phyloP scores from a whole-genome alignment of 2,797 vertebrate species.

The Taenioides sp. region DNA sequence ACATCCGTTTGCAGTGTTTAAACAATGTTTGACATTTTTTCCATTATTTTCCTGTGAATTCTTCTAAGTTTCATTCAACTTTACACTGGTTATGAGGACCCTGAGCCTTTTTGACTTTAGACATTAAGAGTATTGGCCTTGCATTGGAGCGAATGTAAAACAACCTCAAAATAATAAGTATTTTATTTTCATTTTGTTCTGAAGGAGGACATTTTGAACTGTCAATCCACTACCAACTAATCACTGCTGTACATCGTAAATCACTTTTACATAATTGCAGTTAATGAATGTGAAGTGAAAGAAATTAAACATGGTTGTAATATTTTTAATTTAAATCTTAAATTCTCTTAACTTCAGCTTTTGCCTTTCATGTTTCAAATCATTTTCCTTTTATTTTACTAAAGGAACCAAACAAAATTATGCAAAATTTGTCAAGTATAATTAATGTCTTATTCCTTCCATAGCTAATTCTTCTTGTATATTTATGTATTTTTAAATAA shows the following conservation, averaged over 20 bases:
- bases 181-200: conserved; percentile 38
- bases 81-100: conserved; percentile 11
- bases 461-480: conserved; percentile 46
- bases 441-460: conserved; percentile 38
- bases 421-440: conserved; percentile 43
- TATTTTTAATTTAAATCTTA: not conserved
- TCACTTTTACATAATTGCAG: conserved; percentile 12
- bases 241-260: conserved; percentile 21
- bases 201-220: conserved; percentile 22
- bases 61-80: conserved; percentile 2
- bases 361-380: conserved; percentile 13
- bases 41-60: conserved; percentile 8
- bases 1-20: conserved; percentile 40
- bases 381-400: conserved; percentile 11
- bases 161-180: conserved; percentile 22
- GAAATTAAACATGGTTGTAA: not conserved
- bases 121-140: conserved; percentile 22
- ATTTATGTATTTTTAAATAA: conserved; percentile 72
- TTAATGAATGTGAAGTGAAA: conserved; percentile 12
- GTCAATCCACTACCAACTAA: conserved; percentile 8
- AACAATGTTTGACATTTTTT: conserved; percentile 16
- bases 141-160: conserved; percentile 29
- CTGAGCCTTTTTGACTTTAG: conserved; percentile 28
- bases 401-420: conserved; percentile 44
- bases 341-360: conserved; percentile 1